Base-by-base conservation (phyloP, 2,797 vertebrate species). In the Enteromius treurensis region DNA sequence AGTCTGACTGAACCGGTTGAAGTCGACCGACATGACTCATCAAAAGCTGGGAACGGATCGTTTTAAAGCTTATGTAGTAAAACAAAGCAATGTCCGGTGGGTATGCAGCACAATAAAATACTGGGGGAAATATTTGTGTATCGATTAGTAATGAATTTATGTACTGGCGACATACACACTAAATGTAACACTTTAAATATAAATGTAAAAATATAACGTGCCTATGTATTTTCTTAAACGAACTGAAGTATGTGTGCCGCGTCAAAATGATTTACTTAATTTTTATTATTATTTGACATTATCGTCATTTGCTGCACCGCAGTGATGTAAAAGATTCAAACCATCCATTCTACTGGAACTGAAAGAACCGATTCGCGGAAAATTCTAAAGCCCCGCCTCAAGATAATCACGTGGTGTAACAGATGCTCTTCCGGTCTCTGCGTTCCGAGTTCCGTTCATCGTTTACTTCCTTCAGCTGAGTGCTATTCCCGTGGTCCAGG, bases 361-460 rank as follows among this genome's bases (percentile, higher is more conserved):
- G 3, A 74, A 62, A 45, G 23, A 58, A 37, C 21, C 29, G 32
- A 47, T 71, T 49, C 2, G 8, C 1, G 13, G 5, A 15, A 23
- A 23, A 68, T 37, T 21, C 3, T 7, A 32, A 74, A 7, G 6
- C 42, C 11, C 71, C 47, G 47, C 80, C 80, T 65, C 21, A 21
- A 1, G 17, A 29, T 19, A 32, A 15, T 83, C 82, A 83, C 67
- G 65, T 83, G 80, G 7, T 4, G 14, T 10, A 13, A 7, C 65
- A 37, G 53, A 69, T 8, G 26, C 21, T 37, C n/a, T 83, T 83
- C 82, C 82, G 82, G 75, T 49, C 23, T 60, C 42, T 34, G 13
- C 13, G 7, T 45, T 32, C 2, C 32, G 53, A 42, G 15, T 77
- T 82, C 74, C 82, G 75, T 29, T 71, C 78, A 34, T 10, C 75